Evolutionary conservation across 2,797 vertebrate genomes (phyloP).

Genomic region (Otus scops): DNA sequence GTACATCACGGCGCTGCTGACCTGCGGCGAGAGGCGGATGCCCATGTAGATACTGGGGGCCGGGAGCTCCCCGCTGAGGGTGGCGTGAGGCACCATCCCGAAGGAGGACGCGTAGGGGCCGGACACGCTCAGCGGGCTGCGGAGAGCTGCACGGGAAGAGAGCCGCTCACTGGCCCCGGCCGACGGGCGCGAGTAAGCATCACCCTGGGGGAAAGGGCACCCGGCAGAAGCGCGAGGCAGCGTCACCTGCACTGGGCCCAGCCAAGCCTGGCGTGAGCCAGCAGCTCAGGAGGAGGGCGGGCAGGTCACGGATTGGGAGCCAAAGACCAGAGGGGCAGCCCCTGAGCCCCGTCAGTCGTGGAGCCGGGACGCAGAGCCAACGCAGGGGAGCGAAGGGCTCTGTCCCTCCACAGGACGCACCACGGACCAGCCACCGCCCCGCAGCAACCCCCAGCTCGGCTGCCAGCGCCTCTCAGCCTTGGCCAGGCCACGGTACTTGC

Average conservation of each 20-base stretch:
- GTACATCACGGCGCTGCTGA: slow-evolving; percentile 81
- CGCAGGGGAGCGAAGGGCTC: neutral
- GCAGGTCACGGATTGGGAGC: neutral
- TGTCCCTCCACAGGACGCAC: neutral
- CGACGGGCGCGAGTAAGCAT: rapidly evolving
- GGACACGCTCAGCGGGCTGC: slow-evolving; percentile 85
- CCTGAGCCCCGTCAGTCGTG: neutral
- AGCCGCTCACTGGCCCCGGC: neutral
- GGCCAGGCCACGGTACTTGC: neutral
- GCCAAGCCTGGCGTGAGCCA: neutral
- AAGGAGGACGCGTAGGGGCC: slow-evolving; percentile 85
- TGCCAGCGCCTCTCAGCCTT: neutral
- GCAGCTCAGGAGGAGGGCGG: neutral
- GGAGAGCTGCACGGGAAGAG: slow-evolving; percentile 77
- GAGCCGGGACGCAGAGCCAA: neutral
- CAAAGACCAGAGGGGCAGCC: neutral
- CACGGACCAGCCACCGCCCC: neutral
- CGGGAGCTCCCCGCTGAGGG: slow-evolving; percentile 85
- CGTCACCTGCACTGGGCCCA: rapidly evolving
- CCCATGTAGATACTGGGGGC: slow-evolving; percentile 84
- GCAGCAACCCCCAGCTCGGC: neutral
- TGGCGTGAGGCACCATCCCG: slow-evolving; percentile 84
- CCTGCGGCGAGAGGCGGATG: slow-evolving; percentile 87
- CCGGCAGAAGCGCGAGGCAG: neutral
- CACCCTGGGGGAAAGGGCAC: neutral